A percentile compares a stretch with the other conserved stretches of the same genome.
Evolutionary conservation across 2,113 vertebrate genomes (phyloP).

Genomic region (Pangasianodon gigas): DNA sequence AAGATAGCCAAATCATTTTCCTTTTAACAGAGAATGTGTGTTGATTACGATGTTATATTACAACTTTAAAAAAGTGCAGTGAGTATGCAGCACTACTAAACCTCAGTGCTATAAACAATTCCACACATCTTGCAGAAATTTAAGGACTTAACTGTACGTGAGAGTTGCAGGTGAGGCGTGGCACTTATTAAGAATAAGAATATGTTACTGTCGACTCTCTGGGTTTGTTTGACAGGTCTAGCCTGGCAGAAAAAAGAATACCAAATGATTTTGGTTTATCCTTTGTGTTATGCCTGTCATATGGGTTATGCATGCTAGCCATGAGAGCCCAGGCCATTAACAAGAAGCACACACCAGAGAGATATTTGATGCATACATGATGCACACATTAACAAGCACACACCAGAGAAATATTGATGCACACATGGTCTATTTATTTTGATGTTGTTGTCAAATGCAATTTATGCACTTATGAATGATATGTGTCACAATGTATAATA

Average conservation of each 20-base stretch:
- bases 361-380: too few species aligned
- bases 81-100: not conserved
- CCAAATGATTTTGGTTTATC: not conserved
- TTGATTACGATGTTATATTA: not conserved
- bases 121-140: not conserved
- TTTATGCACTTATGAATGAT: not conserved
- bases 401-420: not conserved
- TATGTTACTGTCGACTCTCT: not conserved
- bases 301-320: not conserved
- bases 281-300: not conserved
- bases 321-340: constrained; percentile 9
- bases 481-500: not conserved
- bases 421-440: not conserved
- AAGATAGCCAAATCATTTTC: too few species aligned
- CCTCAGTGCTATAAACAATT: not conserved
- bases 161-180: not conserved
- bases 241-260: not conserved
- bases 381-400: not conserved
- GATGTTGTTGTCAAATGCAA: not conserved
- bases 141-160: not conserved
- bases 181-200: not conserved
- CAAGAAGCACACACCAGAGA: not conserved
- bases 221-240: not conserved
- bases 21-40: not conserved
- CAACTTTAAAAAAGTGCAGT: not conserved